These are phyloP conservation scores for Leptestheria dahalacensis DNA, from an alignment of 1,140 invertebrate genomes.

Conservation along the genomic window DNA sequence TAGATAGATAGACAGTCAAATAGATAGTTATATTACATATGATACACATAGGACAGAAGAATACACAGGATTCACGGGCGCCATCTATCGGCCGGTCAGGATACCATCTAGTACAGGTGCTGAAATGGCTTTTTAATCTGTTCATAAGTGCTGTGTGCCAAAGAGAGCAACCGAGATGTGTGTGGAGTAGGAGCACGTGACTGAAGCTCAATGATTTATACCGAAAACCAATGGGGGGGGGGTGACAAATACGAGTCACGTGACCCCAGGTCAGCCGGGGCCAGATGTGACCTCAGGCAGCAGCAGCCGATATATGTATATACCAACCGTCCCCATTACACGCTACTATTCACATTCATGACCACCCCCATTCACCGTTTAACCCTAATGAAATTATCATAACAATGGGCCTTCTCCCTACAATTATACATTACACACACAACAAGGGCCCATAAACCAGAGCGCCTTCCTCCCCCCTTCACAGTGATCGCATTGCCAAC, in stretches of 20 bases:
- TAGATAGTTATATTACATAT: too few relatives aligned
- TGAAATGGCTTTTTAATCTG: too few relatives aligned
- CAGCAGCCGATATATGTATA: background rate
- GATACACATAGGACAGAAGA: too few relatives aligned
- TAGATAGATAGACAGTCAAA: too few relatives aligned
- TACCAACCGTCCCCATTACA: constrained; percentile 5
- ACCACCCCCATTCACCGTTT: constrained; percentile 11
- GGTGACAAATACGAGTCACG: background rate
- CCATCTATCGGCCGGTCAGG: too few relatives aligned
- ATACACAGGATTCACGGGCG: too few relatives aligned
- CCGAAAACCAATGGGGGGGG: background rate
- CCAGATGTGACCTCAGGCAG: background rate
- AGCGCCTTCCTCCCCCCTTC: background rate
- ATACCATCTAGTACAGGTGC: too few relatives aligned
- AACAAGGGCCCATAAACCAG: too few relatives aligned
- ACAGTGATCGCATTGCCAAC: too few relatives aligned
- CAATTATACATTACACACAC: too few relatives aligned
- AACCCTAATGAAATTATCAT: constrained; percentile 13
- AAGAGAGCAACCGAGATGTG: too few relatives aligned
- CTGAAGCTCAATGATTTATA: background rate
- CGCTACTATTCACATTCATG: constrained; percentile 12
- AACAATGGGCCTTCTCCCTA: background rate
- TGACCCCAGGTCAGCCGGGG: constrained; percentile 3
- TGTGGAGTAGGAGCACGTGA: background rate
- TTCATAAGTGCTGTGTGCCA: too few relatives aligned